Base-by-base conservation (phyloP, 2,113 vertebrate species). In the Athene cunicularia region DNA sequence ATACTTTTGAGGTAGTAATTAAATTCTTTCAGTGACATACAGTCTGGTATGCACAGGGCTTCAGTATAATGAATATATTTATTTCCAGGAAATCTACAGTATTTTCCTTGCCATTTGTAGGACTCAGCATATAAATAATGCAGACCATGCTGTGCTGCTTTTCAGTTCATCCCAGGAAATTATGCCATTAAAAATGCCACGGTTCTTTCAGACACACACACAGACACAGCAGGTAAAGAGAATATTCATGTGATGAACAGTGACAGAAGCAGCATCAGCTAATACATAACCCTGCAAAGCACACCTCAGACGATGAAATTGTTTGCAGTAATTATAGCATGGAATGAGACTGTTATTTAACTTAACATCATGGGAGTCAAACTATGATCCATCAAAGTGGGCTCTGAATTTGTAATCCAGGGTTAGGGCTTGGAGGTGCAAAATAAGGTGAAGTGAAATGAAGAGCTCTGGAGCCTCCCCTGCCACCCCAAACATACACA, bases 91-190 rank as follows among this genome's bases (percentile, higher is more conserved):
- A 98, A 98, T 91, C 93, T 59, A 24, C 63, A 74, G 52, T 74
- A 71, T 96, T 86, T 96, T 93, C 91, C 79, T 93, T 92, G 92
- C 80, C 88, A 91, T 92, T 95, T 80, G 94, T 96, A 94, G 95
- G 81, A 72, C 94, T 97, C 79, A 12, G 76, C 70, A 14, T 96
- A 98, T 98, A 98, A 98, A 99, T 99, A 98, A 98, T 98, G 97
- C 94, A 98, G 85, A 96, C 67, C 89, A 76, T 90, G 73, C 45
- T 95, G 95, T 87, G 89, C 95, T 93, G 91, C 92, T 97, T 94
- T 95, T 59, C 90, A 73, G 60, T 96, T 90, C 96, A 84, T 97
- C 93, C 94, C 72, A 93, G 86, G 97, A 96, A 98, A 97, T 97
- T 96, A 97, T 96, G 91, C 86, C 96, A 92, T 95, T 97, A 96